Percentiles rank a stretch among this genome's conserved stretches.
Evolutionary conservation across 2,113 vertebrate genomes (phyloP).

Genomic region (Pontoporia blainvillei): DNA sequence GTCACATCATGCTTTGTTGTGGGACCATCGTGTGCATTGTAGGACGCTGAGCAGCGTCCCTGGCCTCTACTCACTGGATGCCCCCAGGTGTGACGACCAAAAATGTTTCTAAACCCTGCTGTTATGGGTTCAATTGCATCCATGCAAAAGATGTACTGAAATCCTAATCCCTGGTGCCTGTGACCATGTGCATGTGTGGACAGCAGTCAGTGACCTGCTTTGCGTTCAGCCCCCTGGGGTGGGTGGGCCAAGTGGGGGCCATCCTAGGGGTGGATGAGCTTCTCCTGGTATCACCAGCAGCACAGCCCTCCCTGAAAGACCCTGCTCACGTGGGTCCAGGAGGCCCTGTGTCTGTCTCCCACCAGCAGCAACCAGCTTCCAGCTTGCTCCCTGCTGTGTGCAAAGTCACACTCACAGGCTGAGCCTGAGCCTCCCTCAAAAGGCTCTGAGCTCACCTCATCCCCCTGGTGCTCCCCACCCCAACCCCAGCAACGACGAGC

Average conservation of each 20-base stretch:
- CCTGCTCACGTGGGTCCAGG: neutral
- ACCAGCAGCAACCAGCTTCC: neutral
- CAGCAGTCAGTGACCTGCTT: rapidly evolving
- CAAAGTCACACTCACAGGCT: neutral
- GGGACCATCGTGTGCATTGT: rapidly evolving
- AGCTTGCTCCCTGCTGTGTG: too few species aligned
- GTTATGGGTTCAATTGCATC: neutral
- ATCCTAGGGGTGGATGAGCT: neutral
- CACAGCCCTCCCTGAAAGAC: neutral
- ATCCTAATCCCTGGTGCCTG: neutral
- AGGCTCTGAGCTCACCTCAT: too few species aligned
- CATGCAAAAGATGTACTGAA: neutral
- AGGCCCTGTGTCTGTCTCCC: neutral
- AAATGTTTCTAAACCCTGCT: neutral
- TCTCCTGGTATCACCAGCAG: neutral
- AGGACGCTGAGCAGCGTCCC: neutral
- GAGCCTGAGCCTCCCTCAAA: neutral
- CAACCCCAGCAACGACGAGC: too few species aligned
- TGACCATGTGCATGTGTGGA: neutral
- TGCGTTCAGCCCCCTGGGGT: neutral
- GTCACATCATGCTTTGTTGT: neutral
- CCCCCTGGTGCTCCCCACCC: too few species aligned
- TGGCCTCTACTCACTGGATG: neutral
- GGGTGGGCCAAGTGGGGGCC: neutral
- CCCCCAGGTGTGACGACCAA: neutral